Evolutionary conservation across 2,113 vertebrate genomes (phyloP).

Genomic region (Hemibagrus wyckioides): DNA sequence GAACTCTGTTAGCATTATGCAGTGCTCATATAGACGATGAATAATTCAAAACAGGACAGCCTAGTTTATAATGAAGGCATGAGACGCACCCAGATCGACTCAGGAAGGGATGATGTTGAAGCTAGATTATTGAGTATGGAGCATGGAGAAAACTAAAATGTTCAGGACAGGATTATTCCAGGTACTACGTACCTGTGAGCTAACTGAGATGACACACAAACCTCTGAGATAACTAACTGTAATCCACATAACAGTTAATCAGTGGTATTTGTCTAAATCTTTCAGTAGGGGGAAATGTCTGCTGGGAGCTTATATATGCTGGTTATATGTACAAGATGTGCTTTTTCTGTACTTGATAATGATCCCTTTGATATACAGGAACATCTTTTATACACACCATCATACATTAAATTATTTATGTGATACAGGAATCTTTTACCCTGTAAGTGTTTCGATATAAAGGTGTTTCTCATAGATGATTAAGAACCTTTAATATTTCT

Average conservation of each 20-base stretch:
- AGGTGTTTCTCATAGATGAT: background rate
- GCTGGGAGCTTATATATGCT: background rate
- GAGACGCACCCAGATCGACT: background rate
- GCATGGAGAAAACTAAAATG: background rate
- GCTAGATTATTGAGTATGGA: too few relatives aligned
- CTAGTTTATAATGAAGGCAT: background rate
- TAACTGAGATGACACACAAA: too few relatives aligned
- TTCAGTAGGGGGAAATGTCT: background rate
- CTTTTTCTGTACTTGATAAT: background rate
- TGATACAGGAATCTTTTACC: background rate
- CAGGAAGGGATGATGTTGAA: background rate
- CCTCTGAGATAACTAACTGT: background rate
- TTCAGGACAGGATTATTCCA: background rate
- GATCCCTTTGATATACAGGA: background rate
- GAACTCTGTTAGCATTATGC: background rate
- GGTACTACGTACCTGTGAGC: background rate
- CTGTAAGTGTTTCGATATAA: background rate
- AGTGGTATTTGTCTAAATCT: background rate
- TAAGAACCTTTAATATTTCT: background rate
- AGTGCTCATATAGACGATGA: background rate
- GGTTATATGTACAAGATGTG: too few relatives aligned
- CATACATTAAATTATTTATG: background rate
- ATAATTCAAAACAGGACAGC: background rate
- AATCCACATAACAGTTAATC: background rate
- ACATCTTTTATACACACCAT: background rate